Evolutionary conservation across 2,888 invertebrate species (phyloP).

Genomic region (Rhorus exstirpatorius): DNA sequence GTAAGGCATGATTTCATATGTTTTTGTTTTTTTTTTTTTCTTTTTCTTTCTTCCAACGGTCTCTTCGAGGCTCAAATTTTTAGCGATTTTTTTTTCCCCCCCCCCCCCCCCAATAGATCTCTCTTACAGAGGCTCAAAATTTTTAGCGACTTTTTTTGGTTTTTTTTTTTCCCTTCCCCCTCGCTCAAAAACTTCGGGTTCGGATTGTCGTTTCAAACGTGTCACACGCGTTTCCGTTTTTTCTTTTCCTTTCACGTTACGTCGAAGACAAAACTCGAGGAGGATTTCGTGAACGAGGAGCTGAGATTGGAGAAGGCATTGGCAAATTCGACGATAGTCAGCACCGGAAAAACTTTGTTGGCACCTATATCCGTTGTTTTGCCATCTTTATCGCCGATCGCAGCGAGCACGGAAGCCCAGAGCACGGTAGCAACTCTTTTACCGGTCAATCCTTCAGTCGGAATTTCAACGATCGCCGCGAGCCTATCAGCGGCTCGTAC

Average conservation of each 20-base stretch:
- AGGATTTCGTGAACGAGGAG: constrained; percentile 84
- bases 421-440: too few species aligned
- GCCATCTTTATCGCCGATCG: constrained; percentile 81
- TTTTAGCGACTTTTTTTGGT: background rate
- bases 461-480: constrained; percentile 74
- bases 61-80: constrained; percentile 9
- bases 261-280: constrained; percentile 84
- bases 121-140: background rate
- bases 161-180: constrained; percentile 45
- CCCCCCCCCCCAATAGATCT: too few species aligned
- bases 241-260: background rate
- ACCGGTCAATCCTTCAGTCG: too few species aligned
- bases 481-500: constrained; percentile 61
- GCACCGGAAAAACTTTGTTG: constrained; percentile 74
- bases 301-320: constrained; percentile 77
- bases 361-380: constrained; percentile 82
- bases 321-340: constrained; percentile 40
- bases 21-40: constrained; percentile 65
- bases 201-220: too few species aligned
- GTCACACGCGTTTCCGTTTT: too few species aligned
- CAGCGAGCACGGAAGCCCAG: constrained; percentile 64
- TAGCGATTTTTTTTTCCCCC: constrained; percentile 12
- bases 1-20: constrained; percentile 86
- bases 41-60: too few species aligned
- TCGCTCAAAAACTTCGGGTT: too few species aligned